Evolutionary conservation across 2,888 invertebrate species (phyloP).

Genomic region (Ectropis crepuscularia): DNA sequence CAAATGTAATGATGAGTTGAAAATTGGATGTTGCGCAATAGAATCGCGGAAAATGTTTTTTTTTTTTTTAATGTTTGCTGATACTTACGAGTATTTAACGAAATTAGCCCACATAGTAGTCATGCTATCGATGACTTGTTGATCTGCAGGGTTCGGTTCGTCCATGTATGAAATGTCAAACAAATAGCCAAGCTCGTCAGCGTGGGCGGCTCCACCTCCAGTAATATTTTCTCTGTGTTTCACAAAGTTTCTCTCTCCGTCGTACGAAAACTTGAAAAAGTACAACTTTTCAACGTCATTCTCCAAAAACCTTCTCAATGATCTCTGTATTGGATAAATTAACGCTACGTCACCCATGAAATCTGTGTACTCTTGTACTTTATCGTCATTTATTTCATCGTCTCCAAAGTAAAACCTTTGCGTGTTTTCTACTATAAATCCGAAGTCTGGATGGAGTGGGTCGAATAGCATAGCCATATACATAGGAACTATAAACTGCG

Average conservation of each 20-base stretch:
- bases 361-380: conserved; percentile 36
- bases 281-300: conserved; percentile 45
- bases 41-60: no score
- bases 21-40: not conserved
- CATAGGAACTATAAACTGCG: conserved; percentile 20
- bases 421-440: conserved; percentile 39
- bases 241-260: conserved; percentile 48
- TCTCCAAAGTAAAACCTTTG: conserved; percentile 51
- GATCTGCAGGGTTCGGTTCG: conserved; percentile 44
- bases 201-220: conserved; percentile 48
- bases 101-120: conserved; percentile 56
- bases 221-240: conserved; percentile 45
- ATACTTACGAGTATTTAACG: conserved; percentile 50
- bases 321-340: conserved; percentile 48
- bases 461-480: conserved; percentile 38
- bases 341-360: conserved; percentile 51
- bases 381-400: conserved; percentile 35
- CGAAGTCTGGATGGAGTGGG: conserved; percentile 38
- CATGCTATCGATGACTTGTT: conserved; percentile 48
- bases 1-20: not conserved
- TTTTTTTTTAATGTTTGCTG: no score
- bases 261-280: conserved; percentile 53
- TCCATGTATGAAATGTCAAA: conserved; percentile 46
- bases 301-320: conserved; percentile 44
- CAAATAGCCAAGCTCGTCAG: conserved; percentile 57